Evolutionary conservation across 2,797 vertebrate species (phyloP).

Genomic region (Rachycentron canadum): DNA sequence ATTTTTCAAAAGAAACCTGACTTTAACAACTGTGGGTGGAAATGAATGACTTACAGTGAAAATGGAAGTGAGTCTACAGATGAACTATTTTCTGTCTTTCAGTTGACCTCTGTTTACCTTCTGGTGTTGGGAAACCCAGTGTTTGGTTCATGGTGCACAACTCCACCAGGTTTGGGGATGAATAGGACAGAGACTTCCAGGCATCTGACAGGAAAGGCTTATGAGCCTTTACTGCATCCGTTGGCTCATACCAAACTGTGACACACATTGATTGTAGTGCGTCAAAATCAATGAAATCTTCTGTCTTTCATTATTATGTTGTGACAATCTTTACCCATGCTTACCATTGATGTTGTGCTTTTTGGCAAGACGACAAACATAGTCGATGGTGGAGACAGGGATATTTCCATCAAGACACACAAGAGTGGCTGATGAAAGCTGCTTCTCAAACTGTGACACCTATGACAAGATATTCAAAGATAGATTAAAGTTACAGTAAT

Average conservation of each 20-base stretch:
- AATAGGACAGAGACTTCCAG: conserved; percentile 90
- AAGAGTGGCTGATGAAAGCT: conserved; percentile 85
- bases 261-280: conserved; percentile 35
- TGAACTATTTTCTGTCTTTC: conserved; percentile 16
- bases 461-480: conserved; percentile 59
- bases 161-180: conserved; percentile 91
- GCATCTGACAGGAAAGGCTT: conserved; percentile 93
- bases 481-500: not conserved
- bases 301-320: conserved; percentile 1
- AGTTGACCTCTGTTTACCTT: conserved; percentile 77
- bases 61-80: not conserved
- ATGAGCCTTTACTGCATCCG: conserved; percentile 89
- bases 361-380: conserved; percentile 87
- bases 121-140: conserved; percentile 85
- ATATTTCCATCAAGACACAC: conserved; percentile 93
- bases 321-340: not conserved
- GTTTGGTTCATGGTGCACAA: conserved; percentile 88
- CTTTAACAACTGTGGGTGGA: not conserved
- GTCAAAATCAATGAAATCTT: conserved; percentile 30
- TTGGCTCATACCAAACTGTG: conserved; percentile 94
- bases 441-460: conserved; percentile 90
- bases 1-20: conserved; percentile 38
- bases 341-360: conserved; percentile 87
- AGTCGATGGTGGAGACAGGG: conserved; percentile 89
- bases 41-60: conserved; percentile 4